phyloP scores from a whole-genome alignment of 2,113 vertebrate species.

The Bos indicus region DNA sequence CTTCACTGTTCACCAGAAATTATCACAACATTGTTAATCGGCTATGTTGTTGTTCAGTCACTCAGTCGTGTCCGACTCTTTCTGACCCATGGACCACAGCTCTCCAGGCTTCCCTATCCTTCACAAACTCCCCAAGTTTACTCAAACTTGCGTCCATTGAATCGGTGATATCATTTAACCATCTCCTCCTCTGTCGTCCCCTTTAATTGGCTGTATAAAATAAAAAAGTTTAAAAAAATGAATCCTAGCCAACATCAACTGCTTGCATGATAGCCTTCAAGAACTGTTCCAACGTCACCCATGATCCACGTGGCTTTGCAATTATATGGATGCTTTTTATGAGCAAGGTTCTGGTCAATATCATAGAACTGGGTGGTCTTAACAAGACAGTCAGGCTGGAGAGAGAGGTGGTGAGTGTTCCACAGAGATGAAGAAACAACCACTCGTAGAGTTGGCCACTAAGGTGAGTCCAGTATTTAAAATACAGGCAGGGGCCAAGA shows the following conservation, averaged over 20 bases:
- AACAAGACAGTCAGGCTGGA: background rate
- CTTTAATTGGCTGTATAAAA: too few species aligned
- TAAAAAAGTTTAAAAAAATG: background rate
- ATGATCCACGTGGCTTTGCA: background rate
- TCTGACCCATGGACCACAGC: too few species aligned
- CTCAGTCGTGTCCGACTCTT: fast-evolving
- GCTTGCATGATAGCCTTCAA: background rate
- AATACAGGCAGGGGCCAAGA: background rate
- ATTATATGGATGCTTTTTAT: background rate
- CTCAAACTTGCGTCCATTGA: too few species aligned
- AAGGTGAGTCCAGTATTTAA: background rate
- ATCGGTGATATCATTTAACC: too few species aligned
- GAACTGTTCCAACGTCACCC: background rate
- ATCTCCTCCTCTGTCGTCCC: too few species aligned
- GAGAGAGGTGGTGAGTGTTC: background rate
- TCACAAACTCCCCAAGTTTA: too few species aligned
- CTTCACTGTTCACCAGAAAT: too few species aligned
- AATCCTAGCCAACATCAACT: background rate
- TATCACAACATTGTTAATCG: too few species aligned
- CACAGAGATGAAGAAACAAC: background rate
- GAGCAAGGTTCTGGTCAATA: background rate
- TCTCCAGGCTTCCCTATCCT: too few species aligned
- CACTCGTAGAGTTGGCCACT: background rate
- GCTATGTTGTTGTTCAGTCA: too few species aligned
- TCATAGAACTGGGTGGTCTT: background rate